phyloP scores from a whole-genome alignment of 1,140 invertebrate genomes.

The Mamestra configurata region DNA sequence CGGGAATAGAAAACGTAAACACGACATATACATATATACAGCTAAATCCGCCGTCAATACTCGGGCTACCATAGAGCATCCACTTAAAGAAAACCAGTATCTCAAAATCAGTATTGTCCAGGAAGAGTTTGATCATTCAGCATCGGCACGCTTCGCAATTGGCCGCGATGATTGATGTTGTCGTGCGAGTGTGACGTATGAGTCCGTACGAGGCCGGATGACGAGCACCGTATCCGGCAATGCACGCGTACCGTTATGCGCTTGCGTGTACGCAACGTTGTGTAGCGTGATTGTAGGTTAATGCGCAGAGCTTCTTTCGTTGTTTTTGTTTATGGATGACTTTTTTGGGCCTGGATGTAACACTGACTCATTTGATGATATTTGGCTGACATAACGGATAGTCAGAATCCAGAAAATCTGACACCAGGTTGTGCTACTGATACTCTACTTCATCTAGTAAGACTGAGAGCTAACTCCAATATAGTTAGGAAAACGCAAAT shows the following conservation, averaged over 20 bases:
- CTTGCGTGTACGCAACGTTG: conserved; percentile 29
- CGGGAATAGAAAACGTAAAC: no score
- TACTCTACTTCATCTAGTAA: no score
- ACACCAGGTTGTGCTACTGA: no score
- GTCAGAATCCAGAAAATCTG: no score
- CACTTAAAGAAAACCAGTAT: conserved; percentile 1
- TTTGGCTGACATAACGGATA: no score
- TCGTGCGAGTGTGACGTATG: conserved; percentile 7
- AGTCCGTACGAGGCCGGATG: conserved; percentile 31
- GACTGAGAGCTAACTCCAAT: no score
- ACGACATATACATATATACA: no score
- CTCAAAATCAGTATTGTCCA: conserved; percentile 28
- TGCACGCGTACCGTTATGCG: conserved; percentile 40
- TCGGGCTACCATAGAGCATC: background rate
- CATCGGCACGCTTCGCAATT: conserved; percentile 43
- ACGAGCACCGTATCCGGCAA: conserved; percentile 42
- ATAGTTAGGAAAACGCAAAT: no score
- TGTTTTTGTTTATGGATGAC: conserved; percentile 13
- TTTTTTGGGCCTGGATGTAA: background rate
- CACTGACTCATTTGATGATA: no score
- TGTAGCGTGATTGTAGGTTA: conserved; percentile 10
- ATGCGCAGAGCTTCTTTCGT: conserved; percentile 1
- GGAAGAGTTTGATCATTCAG: conserved; percentile 21
- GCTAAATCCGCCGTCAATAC: background rate
- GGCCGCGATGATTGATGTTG: conserved; percentile 43